Evolutionary conservation across 2,113 vertebrate species (phyloP).

Genomic region (Urocitellus parryii): DNA sequence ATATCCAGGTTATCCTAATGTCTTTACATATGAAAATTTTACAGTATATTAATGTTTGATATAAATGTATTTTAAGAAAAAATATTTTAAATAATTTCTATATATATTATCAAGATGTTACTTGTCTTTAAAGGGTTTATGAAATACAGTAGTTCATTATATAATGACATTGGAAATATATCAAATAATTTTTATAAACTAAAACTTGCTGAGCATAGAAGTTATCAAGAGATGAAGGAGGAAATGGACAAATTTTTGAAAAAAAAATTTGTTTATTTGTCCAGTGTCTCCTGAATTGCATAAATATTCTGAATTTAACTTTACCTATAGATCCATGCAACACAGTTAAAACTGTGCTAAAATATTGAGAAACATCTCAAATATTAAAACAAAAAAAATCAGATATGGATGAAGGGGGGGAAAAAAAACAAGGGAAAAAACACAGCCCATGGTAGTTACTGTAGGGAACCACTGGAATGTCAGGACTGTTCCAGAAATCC

Average conservation of each 20-base stretch:
- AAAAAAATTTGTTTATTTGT: neutral
- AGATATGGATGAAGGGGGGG: neutral
- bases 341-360: neutral
- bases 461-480: neutral
- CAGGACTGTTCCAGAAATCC: neutral
- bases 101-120: neutral
- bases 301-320: neutral
- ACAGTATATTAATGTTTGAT: neutral
- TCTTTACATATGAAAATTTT: neutral
- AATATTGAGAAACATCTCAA: neutral
- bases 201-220: neutral
- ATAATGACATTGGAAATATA: neutral
- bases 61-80: neutral
- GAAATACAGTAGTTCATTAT: neutral
- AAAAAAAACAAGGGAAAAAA: neutral
- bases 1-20: neutral
- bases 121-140: neutral
- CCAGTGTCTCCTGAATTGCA: neutral
- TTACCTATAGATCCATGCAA: neutral
- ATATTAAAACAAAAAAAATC: neutral
- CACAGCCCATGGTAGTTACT: neutral
- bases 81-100: neutral
- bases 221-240: neutral
- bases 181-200: neutral
- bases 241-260: neutral